Evolutionary conservation across 2,888 invertebrate genomes (phyloP).

Genomic region (Julus scanicus): DNA sequence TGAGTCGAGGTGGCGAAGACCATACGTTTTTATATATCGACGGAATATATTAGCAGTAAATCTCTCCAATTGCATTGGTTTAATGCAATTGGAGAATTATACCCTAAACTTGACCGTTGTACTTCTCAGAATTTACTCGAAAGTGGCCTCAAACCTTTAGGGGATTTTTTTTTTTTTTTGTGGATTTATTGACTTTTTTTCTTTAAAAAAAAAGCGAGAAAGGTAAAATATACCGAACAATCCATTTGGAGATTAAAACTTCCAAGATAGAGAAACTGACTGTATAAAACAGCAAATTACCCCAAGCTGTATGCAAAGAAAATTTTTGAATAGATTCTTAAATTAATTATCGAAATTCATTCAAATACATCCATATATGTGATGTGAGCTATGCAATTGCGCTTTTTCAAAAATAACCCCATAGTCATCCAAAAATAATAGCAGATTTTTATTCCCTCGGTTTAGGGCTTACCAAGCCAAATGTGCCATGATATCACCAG

Average conservation of each 20-base stretch:
- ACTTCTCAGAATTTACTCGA: neutral
- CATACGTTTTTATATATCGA: conserved; percentile 45
- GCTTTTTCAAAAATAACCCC: too few relatives aligned
- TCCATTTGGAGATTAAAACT: conserved; percentile 43
- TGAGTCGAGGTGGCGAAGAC: conserved; percentile 29
- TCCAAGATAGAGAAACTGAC: neutral
- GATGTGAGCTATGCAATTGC: too few relatives aligned
- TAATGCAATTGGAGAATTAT: conserved; percentile 24
- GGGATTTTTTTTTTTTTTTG: neutral
- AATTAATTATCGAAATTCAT: neutral
- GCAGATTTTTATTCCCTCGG: too few relatives aligned
- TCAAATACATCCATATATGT: too few relatives aligned
- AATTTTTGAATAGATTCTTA: neutral
- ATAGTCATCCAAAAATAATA: too few relatives aligned
- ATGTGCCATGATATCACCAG: too few relatives aligned
- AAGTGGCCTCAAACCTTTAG: neutral
- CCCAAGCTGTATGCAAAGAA: neutral
- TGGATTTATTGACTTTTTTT: neutral
- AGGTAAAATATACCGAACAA: neutral
- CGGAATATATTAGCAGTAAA: conserved; percentile 30
- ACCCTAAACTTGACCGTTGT: neutral
- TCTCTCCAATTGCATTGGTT: conserved; percentile 23
- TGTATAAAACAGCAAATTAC: neutral
- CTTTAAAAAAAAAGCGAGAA: neutral
- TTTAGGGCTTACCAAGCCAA: too few relatives aligned